Base-by-base conservation (phyloP, 2,113 vertebrate species). In the Hipposideros armiger region DNA sequence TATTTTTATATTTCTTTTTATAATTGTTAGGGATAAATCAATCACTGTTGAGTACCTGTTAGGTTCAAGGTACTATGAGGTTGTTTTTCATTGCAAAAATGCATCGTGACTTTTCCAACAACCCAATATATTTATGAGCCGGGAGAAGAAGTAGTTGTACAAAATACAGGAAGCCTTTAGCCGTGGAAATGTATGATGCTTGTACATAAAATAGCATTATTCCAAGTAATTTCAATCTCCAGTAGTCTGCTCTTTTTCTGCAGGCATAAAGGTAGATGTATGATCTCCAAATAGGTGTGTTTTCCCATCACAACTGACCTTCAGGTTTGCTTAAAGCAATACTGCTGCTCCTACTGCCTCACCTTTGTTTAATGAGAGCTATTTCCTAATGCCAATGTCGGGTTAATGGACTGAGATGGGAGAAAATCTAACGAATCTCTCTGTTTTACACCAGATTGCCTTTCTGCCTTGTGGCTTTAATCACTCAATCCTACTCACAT, bases 381-480 rank as follows among this genome's bases (percentile, higher is more conserved):
- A 36, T 97, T 96, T 95, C 90, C 87, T 82, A 54, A 87, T 9
- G 89, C 97, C 95, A 92, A n/a, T 2, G 26, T 93, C 96, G 87
- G 93, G 95, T 93, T 98, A 97, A 97, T 93, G 96, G 93, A 69
- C 96, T 97, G 95, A 97, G 89, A 90, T 96, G 89, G 78, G 90
- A 96, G 91, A 81, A 90, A 93, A 96, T 92, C 95, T 96, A 94
- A 93, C 24, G 2, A 89, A 69, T 81, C 93, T 96, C 93, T 97
- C 70, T 1, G 1, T 96, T 97, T 96, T 85, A 91, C 82, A 85
- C 97, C 96, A 97, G 94, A 96, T 92, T 97, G 97, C 90, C 97
- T 97, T 96, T 97, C 93, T 97, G 97, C 96, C 97, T 97, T 58
- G 89, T 97, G 97, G 97, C 94, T 96, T 97, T 97, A 93, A 97